Conservation (phyloP, 2,888 invertebrate genomes). For the Smittia sp. region DNA sequence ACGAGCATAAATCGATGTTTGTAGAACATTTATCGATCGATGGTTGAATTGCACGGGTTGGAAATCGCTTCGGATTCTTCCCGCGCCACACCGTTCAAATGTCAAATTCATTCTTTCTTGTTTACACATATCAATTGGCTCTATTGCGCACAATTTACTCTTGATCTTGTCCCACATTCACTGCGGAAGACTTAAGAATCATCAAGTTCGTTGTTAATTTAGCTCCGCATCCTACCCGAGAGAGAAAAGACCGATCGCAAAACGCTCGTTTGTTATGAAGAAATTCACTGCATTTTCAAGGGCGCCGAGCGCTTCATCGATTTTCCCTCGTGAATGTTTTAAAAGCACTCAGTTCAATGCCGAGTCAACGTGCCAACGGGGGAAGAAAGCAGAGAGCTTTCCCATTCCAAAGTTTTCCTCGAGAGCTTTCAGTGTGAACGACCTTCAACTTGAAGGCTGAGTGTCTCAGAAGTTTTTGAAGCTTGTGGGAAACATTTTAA, state of each 20-base stretch:
- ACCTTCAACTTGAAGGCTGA: neutral
- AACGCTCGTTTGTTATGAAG: neutral
- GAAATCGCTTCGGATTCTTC: too few relatives aligned
- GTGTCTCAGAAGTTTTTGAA: too few relatives aligned
- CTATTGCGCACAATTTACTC: neutral
- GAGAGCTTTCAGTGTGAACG: neutral
- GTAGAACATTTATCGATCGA: neutral
- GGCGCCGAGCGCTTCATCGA: neutral
- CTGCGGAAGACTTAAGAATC: neutral
- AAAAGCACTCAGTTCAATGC: neutral
- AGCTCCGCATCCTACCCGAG: too few relatives aligned
- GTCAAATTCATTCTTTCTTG: too few relatives aligned
- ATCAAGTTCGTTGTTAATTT: neutral
- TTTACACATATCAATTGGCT: too few relatives aligned
- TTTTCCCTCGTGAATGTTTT: neutral
- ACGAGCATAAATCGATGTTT: slow-evolving; percentile 1
- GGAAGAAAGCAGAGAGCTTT: too few relatives aligned
- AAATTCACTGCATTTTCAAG: neutral
- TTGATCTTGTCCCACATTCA: neutral
- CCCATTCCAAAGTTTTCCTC: neutral
- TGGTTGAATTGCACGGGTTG: neutral
- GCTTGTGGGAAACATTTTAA: too few relatives aligned
- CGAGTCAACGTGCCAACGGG: neutral
- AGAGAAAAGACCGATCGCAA: neutral
- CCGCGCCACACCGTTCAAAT: too few relatives aligned